A percentile compares a stretch with the other conserved stretches of the same genome.
These are phyloP conservation scores for Hydractinia symbiolongicarpus DNA, from an alignment of 30 jellyfish, hydroid and myxozoan genomes.

Conservation along the genomic window DNA sequence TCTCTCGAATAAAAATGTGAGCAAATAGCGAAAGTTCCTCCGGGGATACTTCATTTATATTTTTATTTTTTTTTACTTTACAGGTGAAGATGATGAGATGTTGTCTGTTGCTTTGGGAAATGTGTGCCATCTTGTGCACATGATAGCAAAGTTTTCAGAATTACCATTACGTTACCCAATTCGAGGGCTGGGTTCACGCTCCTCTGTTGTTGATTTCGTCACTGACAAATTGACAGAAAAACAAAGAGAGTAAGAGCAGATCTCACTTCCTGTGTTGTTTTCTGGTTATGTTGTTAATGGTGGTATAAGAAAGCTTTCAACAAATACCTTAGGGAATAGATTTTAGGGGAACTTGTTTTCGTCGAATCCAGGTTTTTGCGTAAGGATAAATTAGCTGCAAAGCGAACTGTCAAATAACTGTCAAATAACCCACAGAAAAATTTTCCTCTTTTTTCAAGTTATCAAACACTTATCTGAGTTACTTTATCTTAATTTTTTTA, in stretches of 20 bases:
- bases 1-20: neutral
- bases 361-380: no score
- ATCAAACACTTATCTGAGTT: neutral
- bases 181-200: slow-evolving; percentile 94
- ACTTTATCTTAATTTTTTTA: neutral
- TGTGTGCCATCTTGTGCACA: slow-evolving; percentile 74
- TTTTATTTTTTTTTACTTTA: neutral
- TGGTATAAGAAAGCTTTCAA: neutral
- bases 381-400: no score
- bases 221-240: slow-evolving; percentile 79
- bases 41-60: no score
- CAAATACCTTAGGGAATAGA: no score
- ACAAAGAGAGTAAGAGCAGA: slow-evolving; percentile 76
- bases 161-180: slow-evolving; percentile 88
- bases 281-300: neutral
- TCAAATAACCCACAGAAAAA: no score
- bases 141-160: slow-evolving; percentile 90
- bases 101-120: slow-evolving; percentile 94
- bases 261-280: neutral
- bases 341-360: no score
- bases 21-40: neutral
- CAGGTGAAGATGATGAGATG: slow-evolving; percentile 97
- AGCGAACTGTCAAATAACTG: no score
- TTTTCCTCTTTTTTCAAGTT: no score
- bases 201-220: slow-evolving; percentile 82